Base-by-base conservation (phyloP, 1,140 invertebrate species). In the Trinorchestia longiramus region DNA sequence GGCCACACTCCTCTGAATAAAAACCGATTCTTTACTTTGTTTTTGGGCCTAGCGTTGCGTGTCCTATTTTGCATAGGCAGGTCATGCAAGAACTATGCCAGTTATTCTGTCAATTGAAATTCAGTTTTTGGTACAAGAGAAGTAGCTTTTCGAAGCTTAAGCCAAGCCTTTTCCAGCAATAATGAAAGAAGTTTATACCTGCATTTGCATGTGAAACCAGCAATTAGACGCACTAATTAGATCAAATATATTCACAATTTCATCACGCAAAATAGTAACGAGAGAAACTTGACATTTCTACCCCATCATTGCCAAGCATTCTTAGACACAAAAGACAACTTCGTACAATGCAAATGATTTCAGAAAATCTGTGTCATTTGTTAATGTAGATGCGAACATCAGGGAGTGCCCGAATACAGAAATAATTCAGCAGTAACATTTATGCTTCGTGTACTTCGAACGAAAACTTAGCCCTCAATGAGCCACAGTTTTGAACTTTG, bases 381-480 rank as follows among this genome's bases (percentile, higher is more conserved):
- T 77, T 77, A 77, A 77, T 77, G 62, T 77, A 77, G 62, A 77
- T 77, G 62, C 62, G 62, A 77, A 77, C 62, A 77, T 77, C 11
- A 77, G 62, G 62, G 62, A 36, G 62, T 36, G 62, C 62, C 62
- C 62, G 1, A 77, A 77, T 53, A 77, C 62, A 77, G 62, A 28
- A 77, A 77, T 77, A 77, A 77, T 77, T 77, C 62, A 77, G 62
- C 62, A 77, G 62, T 77, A 77, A 77, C 62, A 77, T 77, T 77
- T 28, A 77, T 77, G 62, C 62, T 77, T 36, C 62, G 11, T 77
- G 62, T 77, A 77, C 62, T 77, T 77, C 62, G 62, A 77, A 36
- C 8, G 62, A 77, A 77, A 77, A 77, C 62, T 77, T 77, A 77
- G 62, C 62, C 62, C 62, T 77, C 62, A 77, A 77, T 77, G 62